Evolutionary conservation across 23 tunicate genomes (phyloP).

Genomic region (Phallusia fumigata): DNA sequence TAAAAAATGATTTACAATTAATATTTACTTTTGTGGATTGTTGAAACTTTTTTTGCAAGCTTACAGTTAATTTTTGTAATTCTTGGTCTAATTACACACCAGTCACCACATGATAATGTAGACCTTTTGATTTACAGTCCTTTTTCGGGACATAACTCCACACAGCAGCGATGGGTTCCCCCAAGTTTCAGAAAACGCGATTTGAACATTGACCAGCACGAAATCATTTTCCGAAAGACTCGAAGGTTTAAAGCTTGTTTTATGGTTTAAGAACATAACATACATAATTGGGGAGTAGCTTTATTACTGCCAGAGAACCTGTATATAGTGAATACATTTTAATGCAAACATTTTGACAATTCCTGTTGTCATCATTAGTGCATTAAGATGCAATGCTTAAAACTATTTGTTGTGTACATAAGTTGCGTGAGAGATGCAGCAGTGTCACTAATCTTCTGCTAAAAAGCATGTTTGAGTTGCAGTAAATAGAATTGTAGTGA

Average conservation of each 20-base stretch:
- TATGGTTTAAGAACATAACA: background rate
- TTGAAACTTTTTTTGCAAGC: background rate
- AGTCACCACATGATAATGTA: background rate
- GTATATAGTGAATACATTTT: too few species aligned
- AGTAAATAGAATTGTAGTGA: too few species aligned
- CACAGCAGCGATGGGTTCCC: slow-evolving; percentile 83
- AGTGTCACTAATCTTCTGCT: too few species aligned
- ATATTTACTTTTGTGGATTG: background rate
- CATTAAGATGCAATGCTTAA: too few species aligned
- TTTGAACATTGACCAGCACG: slow-evolving; percentile 40
- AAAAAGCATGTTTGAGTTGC: too few species aligned
- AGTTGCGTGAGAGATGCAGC: too few species aligned
- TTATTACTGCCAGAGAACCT: too few species aligned
- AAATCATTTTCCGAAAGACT: slow-evolving; percentile 47
- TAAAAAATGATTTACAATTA: slow-evolving; percentile 5
- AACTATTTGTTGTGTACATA: too few species aligned
- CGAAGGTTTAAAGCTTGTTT: slow-evolving; percentile 40
- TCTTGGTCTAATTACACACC: background rate
- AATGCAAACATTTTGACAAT: too few species aligned
- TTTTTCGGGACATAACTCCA: slow-evolving; percentile 35
- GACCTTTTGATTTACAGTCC: slow-evolving; percentile 45
- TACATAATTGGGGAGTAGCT: too few species aligned
- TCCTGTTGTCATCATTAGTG: too few species aligned
- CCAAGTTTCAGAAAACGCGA: slow-evolving; percentile 46
- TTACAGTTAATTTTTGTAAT: too few species aligned